Conservation (phyloP, 92 coral and sea anemone genomes). For the Epizoanthus stellaris region DNA sequence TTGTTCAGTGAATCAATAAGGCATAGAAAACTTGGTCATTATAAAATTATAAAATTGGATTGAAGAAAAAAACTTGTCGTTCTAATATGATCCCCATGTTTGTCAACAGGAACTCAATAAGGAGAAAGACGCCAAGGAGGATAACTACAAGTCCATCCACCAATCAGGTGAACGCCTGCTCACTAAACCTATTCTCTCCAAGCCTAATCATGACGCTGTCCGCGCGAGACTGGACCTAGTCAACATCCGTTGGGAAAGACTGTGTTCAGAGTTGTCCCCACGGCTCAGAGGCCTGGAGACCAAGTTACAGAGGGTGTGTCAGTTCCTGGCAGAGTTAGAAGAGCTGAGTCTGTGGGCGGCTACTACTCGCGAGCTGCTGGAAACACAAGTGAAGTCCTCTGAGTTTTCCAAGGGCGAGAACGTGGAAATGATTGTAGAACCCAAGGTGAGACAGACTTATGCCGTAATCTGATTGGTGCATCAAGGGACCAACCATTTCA, state of each 20-base stretch:
- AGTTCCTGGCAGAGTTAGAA: constrained; percentile 83
- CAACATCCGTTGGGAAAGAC: constrained; percentile 97
- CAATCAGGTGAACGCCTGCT: constrained; percentile 93
- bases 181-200: constrained; percentile 83
- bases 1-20: background rate
- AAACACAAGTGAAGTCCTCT: constrained; percentile 73
- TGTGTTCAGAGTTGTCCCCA: constrained; percentile 89
- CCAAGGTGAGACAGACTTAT: constrained; percentile 61
- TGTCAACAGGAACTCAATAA: constrained; percentile 72
- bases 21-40: too few species aligned
- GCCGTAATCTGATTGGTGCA: background rate
- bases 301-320: constrained; percentile 75
- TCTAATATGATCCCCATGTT: too few species aligned
- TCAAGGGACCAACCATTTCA: too few species aligned
- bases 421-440: constrained; percentile 74
- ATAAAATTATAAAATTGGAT: background rate
- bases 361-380: constrained; percentile 81
- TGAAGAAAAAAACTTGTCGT: too few species aligned
- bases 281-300: constrained; percentile 86
- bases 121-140: constrained; percentile 87
- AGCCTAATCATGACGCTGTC: constrained; percentile 92
- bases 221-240: constrained; percentile 90
- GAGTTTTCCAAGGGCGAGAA: constrained; percentile 57
- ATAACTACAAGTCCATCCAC: constrained; percentile 74
- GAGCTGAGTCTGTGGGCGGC: constrained; percentile 91